Evolutionary conservation across 2,113 vertebrate species (phyloP), one percentile per base, ranked within the genome.

Genomic region (Tauraco erythrolophus): DNA sequence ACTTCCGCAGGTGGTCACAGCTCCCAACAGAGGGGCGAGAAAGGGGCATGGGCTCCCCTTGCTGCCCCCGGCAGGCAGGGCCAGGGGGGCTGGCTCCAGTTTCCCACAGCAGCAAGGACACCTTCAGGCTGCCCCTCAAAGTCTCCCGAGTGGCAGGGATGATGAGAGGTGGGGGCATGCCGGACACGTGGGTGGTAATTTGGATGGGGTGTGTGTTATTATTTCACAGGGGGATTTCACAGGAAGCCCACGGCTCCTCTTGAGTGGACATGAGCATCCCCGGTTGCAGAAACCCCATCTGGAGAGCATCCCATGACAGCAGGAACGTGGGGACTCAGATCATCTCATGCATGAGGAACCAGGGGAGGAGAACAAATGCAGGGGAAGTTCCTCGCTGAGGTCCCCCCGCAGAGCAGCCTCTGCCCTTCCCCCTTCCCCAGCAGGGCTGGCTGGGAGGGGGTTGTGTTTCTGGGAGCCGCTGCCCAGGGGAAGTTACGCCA

Each of bases 401-500:
- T 90, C 33, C 41, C 45, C 53, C 45, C 3, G 7, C 72, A 87
- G 76, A 80, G 54, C 46, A 80, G 75, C 19, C 62, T 74, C 68
- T 91, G 76, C 76, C 60, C 91, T 88, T 85, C 76, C 65, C 65
- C 27, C 81, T 86, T 94, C 78, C 83, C 50, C 80, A 56, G 77
- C 37, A 60, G 56, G 60, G 56, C 77, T 82, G n/a, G 18, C 13
- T 17, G 45, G 72, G 66, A 41, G 3, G 0, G 48, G 50, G 46
- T 7, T 92, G 88, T 62, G 19, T 69, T 69, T 91, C 69, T 92
- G 72, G 76, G 65, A 89, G 74, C 66, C 9, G 1, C 81, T 65
- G 74, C 31, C 77, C 65, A 74, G 84, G n/a, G 86, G 87, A 96
- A 96, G 89, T 97, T 84, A 78, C 80, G 82, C 21, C 8, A 88